Percentiles rank a stretch among this genome's conserved stretches.
These are phyloP conservation scores for Leptinotarsa texana DNA, from an alignment of 1,140 invertebrate species.

Conservation along the genomic window DNA sequence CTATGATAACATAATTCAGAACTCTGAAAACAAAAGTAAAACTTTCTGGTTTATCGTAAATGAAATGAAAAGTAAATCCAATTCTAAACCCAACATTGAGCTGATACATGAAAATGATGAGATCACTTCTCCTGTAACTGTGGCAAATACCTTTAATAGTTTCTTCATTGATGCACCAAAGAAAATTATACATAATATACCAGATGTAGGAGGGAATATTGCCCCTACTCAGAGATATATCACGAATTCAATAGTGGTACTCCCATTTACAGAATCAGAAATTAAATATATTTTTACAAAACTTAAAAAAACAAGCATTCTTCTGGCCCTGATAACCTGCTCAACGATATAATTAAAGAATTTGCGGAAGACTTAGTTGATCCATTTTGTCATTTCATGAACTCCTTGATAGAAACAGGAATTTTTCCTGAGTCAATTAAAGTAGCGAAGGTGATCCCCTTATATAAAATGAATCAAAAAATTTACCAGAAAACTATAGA, in stretches of 20 bases:
- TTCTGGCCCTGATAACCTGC: constrained; percentile 2
- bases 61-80: constrained; percentile 14
- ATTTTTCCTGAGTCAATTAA: not conserved
- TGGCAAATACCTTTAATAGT: constrained; percentile 10
- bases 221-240: constrained; percentile 14
- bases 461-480: constrained; percentile 1
- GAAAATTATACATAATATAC: constrained; percentile 11
- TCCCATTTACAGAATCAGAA: constrained; percentile 1
- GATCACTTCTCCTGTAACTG: constrained; percentile 10
- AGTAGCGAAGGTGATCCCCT: constrained; percentile 11
- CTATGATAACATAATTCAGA: constrained; percentile 10
- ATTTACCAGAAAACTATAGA: constrained; percentile 5
- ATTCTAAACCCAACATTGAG: not conserved
- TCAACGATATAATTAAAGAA: constrained; percentile 7
- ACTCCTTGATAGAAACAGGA: too few relatives aligned
- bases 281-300: constrained; percentile 4
- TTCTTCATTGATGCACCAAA: constrained; percentile 10
- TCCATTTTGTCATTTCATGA: too few relatives aligned
- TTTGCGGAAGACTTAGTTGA: not conserved
- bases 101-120: not conserved
- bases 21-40: constrained; percentile 14
- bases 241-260: constrained; percentile 11
- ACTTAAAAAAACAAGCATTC: constrained; percentile 14
- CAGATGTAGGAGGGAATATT: not conserved
- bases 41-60: not conserved